A percentile compares a stretch with the other conserved stretches of the same genome.
phyloP scores from a whole-genome alignment of 2,888 invertebrate species.

The Caenorhabditis becei region DNA sequence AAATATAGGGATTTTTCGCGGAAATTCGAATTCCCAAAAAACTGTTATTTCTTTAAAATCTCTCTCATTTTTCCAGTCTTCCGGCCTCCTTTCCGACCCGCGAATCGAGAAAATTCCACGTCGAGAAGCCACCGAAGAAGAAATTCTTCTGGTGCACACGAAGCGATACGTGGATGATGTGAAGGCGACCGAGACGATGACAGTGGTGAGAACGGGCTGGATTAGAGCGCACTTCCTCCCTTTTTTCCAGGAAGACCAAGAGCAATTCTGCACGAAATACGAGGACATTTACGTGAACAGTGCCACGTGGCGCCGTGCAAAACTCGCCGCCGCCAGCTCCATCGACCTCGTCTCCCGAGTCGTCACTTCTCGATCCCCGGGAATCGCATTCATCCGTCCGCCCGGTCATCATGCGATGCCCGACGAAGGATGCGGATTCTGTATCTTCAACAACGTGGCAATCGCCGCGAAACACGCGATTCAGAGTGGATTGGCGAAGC shows the following conservation, averaged over 20 bases:
- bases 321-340: conserved; percentile 72
- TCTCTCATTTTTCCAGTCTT: conserved; percentile 36
- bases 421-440: conserved; percentile 89
- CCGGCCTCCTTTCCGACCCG: conserved; percentile 15
- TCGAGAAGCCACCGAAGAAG: conserved; percentile 60
- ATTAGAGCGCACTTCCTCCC: too few relatives aligned
- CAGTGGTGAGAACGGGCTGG: conserved; percentile 28
- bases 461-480: conserved; percentile 88
- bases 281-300: conserved; percentile 80
- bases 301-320: conserved; percentile 70
- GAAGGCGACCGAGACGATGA: conserved; percentile 55
- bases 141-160: conserved; percentile 68
- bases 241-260: conserved; percentile 49
- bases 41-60: too few relatives aligned
- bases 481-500: conserved; percentile 84
- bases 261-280: conserved; percentile 65
- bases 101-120: conserved; percentile 44
- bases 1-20: too few relatives aligned
- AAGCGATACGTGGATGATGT: conserved; percentile 68
- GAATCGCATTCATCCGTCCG: conserved; percentile 96
- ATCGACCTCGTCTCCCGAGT: conserved; percentile 57
- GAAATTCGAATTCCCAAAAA: too few relatives aligned
- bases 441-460: conserved; percentile 98
- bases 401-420: conserved; percentile 93
- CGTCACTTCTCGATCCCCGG: conserved; percentile 84